phyloP scores from a whole-genome alignment of 2,797 vertebrate species.

The Mormyrops boulengeri region DNA sequence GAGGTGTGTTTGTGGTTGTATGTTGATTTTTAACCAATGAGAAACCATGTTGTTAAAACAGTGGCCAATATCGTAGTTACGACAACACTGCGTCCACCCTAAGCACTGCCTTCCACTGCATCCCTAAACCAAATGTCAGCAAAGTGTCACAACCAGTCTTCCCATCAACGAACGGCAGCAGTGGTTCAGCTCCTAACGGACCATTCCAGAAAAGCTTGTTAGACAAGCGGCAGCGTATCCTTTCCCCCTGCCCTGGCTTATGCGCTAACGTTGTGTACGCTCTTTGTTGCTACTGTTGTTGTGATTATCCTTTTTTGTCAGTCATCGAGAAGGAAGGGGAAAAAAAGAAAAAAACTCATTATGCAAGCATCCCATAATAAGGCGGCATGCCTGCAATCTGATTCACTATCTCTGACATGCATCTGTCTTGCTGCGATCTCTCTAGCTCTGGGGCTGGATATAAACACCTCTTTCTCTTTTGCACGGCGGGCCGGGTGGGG shows the following conservation, averaged over 20 bases:
- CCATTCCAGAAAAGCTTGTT: constrained; percentile 76
- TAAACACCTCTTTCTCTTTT: constrained; percentile 61
- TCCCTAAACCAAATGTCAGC: background rate
- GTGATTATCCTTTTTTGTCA: constrained; percentile 70
- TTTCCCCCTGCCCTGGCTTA: constrained; percentile 50
- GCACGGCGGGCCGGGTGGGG: no score
- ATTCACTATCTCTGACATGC: constrained; percentile 75
- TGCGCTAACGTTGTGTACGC: constrained; percentile 63
- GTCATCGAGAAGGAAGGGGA: constrained; percentile 53
- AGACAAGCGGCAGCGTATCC: constrained; percentile 66
- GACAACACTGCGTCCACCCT: background rate
- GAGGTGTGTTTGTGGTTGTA: background rate
- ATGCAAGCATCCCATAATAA: constrained; percentile 64
- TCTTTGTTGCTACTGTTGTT: constrained; percentile 67
- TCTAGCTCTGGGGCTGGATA: constrained; percentile 66
- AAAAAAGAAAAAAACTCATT: constrained; percentile 57
- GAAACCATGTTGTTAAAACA: background rate
- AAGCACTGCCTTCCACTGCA: background rate
- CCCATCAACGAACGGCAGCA: constrained; percentile 65
- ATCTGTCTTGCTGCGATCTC: constrained; percentile 69
- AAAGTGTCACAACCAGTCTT: constrained; percentile 7
- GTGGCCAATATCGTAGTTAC: background rate
- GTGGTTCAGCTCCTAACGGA: constrained; percentile 74
- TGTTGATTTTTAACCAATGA: background rate
- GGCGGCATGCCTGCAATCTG: constrained; percentile 62